These are phyloP conservation scores for Drosophila fuyamai DNA, from an alignment of 1,140 invertebrate species.

Conservation along the genomic window DNA sequence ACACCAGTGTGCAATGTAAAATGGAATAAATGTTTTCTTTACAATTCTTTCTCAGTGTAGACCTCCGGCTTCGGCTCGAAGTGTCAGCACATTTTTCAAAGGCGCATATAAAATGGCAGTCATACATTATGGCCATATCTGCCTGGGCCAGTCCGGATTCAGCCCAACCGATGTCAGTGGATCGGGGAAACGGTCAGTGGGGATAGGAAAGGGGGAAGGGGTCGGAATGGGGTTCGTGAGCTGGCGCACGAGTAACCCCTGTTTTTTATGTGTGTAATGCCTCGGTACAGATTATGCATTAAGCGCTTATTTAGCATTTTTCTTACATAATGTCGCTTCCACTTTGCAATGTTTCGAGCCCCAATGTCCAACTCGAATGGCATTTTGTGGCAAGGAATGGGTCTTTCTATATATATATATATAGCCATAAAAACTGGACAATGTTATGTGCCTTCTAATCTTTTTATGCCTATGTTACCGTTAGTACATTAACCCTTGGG, in stretches of 20 bases:
- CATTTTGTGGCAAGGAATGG: not conserved
- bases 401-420: slow-evolving; percentile 2
- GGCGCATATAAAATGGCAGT: slow-evolving; percentile 82
- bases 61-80: slow-evolving; percentile 49
- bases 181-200: slow-evolving; percentile 21
- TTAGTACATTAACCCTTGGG: slow-evolving; percentile 16
- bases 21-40: no score
- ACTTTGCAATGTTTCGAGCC: slow-evolving; percentile 54
- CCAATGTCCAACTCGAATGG: slow-evolving; percentile 15
- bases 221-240: slow-evolving; percentile 23
- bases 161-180: slow-evolving; percentile 43
- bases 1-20: no score
- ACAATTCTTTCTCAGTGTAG: slow-evolving; percentile 1
- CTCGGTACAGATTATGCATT: slow-evolving; percentile 77
- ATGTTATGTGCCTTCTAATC: slow-evolving; percentile 39
- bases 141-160: slow-evolving; percentile 35
- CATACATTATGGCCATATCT: slow-evolving; percentile 83
- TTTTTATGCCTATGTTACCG: slow-evolving; percentile 43
- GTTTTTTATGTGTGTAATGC: slow-evolving; percentile 48
- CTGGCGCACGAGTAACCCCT: slow-evolving; percentile 21
- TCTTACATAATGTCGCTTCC: slow-evolving; percentile 66
- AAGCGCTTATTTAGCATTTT: slow-evolving; percentile 83
- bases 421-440: slow-evolving; percentile 35
- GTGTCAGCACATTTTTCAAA: slow-evolving; percentile 83
- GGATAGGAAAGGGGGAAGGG: slow-evolving; percentile 6